Base-by-base conservation (phyloP, 2,888 invertebrate genomes). In the Caenorhabditis panamensis region DNA sequence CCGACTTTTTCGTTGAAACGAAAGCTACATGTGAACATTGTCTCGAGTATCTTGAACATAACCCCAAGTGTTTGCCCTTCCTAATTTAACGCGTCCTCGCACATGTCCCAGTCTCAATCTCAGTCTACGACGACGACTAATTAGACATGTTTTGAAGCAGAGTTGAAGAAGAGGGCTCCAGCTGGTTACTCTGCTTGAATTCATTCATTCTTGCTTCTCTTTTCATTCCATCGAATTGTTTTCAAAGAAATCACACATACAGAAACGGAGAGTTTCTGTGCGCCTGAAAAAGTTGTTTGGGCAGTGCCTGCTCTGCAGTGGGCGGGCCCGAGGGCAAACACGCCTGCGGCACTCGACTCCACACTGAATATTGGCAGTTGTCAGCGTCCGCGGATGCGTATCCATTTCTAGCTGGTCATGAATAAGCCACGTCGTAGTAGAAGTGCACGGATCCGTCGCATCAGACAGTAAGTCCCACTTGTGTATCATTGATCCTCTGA, bases 291-390 rank as follows among this genome's bases (percentile, higher is more conserved):
- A 76, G 62, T 68, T 76, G 67, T 76, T 76, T 76, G 76, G 61
- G 76, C 62, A 58, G 47, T 26, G 67, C 53, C 62, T 68, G 22
- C 76, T 76, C 63, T 68, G 62, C 62, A 56, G 77, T 77, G 77
- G 77, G 77, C 77, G 77, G 77, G 68, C 54, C 54, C 68, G 68
- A 76, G 56, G 77, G 77, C 77, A 77, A 77, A 77, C 69, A 69
- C 69, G 63, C 69, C 68, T 77, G 77, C 77, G 77, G 77, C 68
- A 69, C 68, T 69, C 76, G 67, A 68, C 69, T 77, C 77, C 69
- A 69, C 64, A 66, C 66, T 75, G 66, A 75, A 75, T 67, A 75
- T 66, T 75, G 75, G 75, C 75, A 75, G 75, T 75, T 61, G 66
- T 75, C 75, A 66, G 66, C 53, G 49, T 20, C 31, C 41, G 66